Percentiles rank a stretch among this genome's conserved stretches.
phyloP scores from a whole-genome alignment of 2,797 vertebrate genomes.

The Sebastes cheni region DNA sequence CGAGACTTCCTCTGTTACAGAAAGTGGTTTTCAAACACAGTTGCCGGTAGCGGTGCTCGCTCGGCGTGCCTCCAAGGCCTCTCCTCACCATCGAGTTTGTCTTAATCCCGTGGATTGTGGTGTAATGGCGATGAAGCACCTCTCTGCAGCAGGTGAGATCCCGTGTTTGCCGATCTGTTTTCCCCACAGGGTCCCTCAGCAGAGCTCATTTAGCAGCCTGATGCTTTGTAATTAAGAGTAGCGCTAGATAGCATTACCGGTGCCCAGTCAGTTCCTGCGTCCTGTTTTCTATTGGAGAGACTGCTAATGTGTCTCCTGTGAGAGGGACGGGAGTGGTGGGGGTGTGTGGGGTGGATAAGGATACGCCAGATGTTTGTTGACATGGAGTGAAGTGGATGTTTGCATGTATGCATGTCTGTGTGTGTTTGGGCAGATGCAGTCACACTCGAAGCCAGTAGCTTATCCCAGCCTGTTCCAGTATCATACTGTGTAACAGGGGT shows the following conservation, averaged over 20 bases:
- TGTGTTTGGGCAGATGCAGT: not conserved
- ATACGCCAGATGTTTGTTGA: conserved; percentile 73
- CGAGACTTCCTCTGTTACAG: not conserved
- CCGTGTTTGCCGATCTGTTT: conserved; percentile 55
- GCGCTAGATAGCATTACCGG: conserved; percentile 69
- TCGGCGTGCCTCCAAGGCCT: conserved; percentile 2
- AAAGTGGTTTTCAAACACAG: conserved; percentile 12
- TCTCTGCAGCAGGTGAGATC: conserved; percentile 47
- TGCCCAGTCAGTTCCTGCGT: conserved; percentile 64
- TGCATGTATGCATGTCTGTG: conserved; percentile 30
- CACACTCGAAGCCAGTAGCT: not conserved
- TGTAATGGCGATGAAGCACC: conserved; percentile 43
- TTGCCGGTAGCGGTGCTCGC: not conserved
- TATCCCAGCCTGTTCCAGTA: not conserved
- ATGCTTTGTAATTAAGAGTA: conserved; percentile 72
- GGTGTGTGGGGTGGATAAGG: conserved; percentile 28
- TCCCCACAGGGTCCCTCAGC: conserved; percentile 63
- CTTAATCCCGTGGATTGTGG: conserved; percentile 52
- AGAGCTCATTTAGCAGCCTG: conserved; percentile 76
- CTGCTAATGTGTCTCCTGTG: conserved; percentile 79
- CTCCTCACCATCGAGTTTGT: conserved; percentile 29
- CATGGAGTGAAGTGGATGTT: conserved; percentile 68
- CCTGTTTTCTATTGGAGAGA: conserved; percentile 74
- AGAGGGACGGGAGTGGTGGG: conserved; percentile 50
- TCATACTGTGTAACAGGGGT: no score